Conservation (phyloP, 2,888 invertebrate species). For the Mayetiola destructor region DNA sequence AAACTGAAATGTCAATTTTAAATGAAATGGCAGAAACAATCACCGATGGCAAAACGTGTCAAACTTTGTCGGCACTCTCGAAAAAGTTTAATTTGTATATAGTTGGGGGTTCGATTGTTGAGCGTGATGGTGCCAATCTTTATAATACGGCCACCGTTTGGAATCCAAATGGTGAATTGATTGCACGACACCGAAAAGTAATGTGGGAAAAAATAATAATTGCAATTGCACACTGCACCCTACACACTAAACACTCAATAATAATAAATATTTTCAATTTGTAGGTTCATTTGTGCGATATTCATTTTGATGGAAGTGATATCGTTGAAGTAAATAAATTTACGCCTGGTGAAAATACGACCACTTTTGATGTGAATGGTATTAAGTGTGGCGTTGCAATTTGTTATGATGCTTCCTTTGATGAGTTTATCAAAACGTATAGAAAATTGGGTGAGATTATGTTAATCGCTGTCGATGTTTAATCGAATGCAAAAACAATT, state of each 20-base stretch:
- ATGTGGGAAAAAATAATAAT: too few relatives aligned
- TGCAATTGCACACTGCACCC: not conserved
- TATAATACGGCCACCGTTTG: not conserved
- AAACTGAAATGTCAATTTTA: not conserved
- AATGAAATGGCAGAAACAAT: not conserved
- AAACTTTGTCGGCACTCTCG: not conserved
- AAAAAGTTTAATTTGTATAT: not conserved
- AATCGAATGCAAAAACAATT: not conserved
- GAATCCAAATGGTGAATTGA: not conserved
- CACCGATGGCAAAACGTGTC: not conserved
- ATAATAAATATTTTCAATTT: not conserved
- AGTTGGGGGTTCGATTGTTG: slow-evolving; percentile 5
- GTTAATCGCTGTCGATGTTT: too few relatives aligned
- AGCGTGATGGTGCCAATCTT: not conserved
- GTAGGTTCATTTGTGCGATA: slow-evolving; percentile 10
- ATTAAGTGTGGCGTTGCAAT: slow-evolving; percentile 11
- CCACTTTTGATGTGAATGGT: slow-evolving; percentile 1
- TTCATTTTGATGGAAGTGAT: not conserved
- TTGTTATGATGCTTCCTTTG: slow-evolving; percentile 4
- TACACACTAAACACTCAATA: not conserved
- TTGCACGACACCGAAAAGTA: not conserved
- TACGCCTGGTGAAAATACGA: not conserved
- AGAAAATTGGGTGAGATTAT: not conserved
- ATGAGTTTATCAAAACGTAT: slow-evolving; percentile 7
- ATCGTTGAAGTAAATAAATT: not conserved